Evolutionary conservation across 1,140 invertebrate genomes (phyloP).

Genomic region (Trinorchestia longiramus): DNA sequence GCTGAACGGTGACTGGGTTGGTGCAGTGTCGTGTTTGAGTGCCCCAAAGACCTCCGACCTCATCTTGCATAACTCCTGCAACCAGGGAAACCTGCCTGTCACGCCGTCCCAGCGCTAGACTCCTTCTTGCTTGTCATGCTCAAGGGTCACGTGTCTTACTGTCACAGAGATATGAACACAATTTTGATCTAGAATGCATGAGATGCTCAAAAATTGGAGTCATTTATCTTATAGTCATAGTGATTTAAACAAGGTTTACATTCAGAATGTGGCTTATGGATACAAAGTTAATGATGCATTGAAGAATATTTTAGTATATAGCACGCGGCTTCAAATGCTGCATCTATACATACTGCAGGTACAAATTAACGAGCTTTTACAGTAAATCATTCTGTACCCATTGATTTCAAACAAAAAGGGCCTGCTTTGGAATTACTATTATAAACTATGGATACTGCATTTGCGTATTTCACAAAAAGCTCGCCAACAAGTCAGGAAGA

Average conservation of each 20-base stretch:
- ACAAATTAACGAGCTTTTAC: too few relatives aligned
- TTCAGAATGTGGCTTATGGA: neutral
- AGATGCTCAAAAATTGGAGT: neutral
- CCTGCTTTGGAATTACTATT: neutral
- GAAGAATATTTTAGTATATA: neutral
- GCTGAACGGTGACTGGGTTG: neutral
- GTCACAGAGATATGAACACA: too few relatives aligned
- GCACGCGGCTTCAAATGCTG: neutral
- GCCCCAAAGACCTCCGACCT: neutral
- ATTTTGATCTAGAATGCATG: too few relatives aligned
- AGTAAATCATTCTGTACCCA: neutral
- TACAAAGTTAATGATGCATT: neutral
- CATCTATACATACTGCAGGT: neutral
- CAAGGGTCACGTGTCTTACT: too few relatives aligned
- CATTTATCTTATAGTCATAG: neutral
- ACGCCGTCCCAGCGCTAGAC: neutral
- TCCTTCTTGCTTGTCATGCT: too few relatives aligned
- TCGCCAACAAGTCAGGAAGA: neutral
- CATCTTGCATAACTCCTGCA: neutral
- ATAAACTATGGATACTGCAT: neutral
- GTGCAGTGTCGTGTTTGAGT: neutral
- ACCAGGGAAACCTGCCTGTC: neutral
- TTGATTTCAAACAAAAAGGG: neutral
- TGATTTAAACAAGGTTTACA: neutral
- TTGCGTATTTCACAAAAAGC: neutral